Evolutionary conservation across 2,888 invertebrate genomes (phyloP).

Genomic region (Acanthococcus lagerstroemiae): DNA sequence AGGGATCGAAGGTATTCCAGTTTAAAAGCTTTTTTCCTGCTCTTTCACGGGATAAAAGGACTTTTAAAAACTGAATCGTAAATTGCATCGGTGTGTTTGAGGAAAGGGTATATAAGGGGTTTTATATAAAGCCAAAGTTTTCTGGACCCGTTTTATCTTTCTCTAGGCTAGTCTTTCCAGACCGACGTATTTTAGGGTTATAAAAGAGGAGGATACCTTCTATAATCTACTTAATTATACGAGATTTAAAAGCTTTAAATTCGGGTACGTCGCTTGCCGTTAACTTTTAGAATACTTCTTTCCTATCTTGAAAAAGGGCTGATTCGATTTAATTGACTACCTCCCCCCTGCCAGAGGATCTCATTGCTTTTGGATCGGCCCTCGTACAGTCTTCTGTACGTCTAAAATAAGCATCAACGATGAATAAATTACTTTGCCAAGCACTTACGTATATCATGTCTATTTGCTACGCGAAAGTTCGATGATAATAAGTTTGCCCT

Average conservation of each 20-base stretch:
- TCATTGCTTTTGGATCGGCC: no score
- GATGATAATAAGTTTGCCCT: no score
- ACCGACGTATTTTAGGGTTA: not conserved
- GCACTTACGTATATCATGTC: no score
- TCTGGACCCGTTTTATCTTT: constrained; percentile 5
- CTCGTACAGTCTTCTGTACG: no score
- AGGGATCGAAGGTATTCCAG: constrained; percentile 18
- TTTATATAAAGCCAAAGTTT: not conserved
- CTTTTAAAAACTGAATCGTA: constrained; percentile 13
- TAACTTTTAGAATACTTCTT: not conserved
- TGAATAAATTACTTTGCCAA: no score
- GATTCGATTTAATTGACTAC: not conserved
- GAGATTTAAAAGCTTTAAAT: constrained; percentile 10
- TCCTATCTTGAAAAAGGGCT: not conserved
- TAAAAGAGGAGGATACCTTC: constrained; percentile 2
- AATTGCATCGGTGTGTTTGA: not conserved
- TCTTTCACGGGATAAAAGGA: constrained; percentile 15
- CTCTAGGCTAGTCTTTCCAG: not conserved
- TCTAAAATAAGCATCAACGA: no score
- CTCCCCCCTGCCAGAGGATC: no score
- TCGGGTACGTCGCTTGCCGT: not conserved
- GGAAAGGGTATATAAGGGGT: constrained; percentile 1
- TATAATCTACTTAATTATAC: constrained; percentile 28
- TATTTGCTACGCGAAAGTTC: no score
- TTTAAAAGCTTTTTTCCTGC: not conserved